Base-by-base conservation (phyloP, 2,113 vertebrate genomes). In the Alethe castanea region DNA sequence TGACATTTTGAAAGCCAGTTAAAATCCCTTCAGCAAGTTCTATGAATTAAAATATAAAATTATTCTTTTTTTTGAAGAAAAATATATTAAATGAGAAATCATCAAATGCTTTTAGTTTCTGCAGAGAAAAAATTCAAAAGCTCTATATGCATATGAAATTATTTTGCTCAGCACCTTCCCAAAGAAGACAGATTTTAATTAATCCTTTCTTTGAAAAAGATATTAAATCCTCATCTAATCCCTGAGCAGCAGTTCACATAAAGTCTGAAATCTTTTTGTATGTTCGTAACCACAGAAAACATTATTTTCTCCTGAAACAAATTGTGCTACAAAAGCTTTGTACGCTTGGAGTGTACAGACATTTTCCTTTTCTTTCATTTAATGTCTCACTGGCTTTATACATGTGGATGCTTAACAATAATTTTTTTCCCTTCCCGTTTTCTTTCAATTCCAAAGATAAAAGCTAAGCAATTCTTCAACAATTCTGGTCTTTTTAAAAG, bases 221-320 rank as follows among this genome's bases (percentile, higher is more conserved):
- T 87, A 92, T 76, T 85, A 84, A 96, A 91, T 85, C 66, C 93
- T 81, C 78, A 80, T 94, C 81, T 97, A 95, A 95, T 94, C 74
- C 81, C 90, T 31, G 8, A 85, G 73, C 57, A 85, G 78, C 73
- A 91, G 56, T 76, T 82, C 54, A 17, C 81, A 71, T 42, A n/a
- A 81, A 86, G 87, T 86, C 81, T 53, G 24, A 40, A 89, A 60
- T 86, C 11, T 76, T 89, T 96, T 92, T 86, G 62, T 42, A 14
- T 70, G 73, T 80, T 95, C 47, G 10, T 70, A 86, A 88, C 66
- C 54, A 86, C 42, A 88, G 54, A 90, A 93, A 94, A 81, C 33
- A 53, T 59, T 86, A 62, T 85, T 91, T 96, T 73, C 36, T 95
- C 64, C 78, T 88, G 59, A 77, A 92, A 56, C 50, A 80, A 85